Percentiles rank a stretch among this genome's conserved stretches.
phyloP scores from a whole-genome alignment of 2,797 vertebrate species.

The Myotis pilosus region DNA sequence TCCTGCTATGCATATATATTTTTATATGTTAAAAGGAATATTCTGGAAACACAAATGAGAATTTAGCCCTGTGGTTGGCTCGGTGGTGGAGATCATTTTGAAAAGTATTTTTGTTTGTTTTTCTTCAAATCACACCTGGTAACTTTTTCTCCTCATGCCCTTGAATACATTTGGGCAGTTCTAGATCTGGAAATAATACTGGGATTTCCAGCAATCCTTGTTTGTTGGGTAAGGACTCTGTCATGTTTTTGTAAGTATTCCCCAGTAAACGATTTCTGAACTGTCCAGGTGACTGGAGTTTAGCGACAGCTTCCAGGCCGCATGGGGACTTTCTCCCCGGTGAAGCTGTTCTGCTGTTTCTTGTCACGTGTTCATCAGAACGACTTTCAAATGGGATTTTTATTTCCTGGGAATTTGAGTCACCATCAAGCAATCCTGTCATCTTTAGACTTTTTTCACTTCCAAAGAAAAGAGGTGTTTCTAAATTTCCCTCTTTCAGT shows the following conservation, averaged over 20 bases:
- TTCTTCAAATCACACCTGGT: neutral
- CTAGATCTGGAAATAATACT: neutral
- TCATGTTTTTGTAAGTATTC: neutral
- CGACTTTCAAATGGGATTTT: neutral
- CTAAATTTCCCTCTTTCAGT: neutral
- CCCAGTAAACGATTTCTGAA: neutral
- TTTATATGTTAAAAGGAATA: neutral
- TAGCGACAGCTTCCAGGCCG: accelerated
- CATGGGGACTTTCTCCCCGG: neutral
- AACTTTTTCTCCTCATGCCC: neutral
- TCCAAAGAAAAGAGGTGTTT: neutral
- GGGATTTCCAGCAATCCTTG: neutral
- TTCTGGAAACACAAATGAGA: neutral
- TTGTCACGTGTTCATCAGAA: neutral
- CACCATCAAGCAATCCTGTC: neutral
- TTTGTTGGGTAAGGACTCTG: neutral
- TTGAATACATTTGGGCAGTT: neutral
- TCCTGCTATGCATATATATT: neutral
- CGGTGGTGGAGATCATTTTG: neutral
- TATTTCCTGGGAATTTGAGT: neutral
- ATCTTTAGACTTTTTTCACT: neutral
- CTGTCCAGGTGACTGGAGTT: neutral
- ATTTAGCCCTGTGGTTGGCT: neutral
- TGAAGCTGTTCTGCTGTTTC: neutral
- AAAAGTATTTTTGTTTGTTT: neutral